Conservation (phyloP, 2,113 vertebrate species). For the Typhlomys cinereus region DNA sequence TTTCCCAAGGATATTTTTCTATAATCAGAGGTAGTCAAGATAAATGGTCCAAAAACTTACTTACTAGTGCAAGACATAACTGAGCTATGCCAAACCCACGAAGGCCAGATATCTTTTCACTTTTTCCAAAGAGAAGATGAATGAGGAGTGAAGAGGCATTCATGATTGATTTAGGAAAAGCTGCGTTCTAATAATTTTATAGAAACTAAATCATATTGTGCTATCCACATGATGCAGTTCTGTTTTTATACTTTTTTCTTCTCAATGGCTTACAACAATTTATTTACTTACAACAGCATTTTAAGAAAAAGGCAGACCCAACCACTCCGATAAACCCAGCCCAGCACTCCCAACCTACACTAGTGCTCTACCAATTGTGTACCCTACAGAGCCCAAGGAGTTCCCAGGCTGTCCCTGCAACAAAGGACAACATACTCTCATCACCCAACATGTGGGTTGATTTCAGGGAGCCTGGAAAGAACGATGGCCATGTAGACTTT, state of each 20-base stretch:
- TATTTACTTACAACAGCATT: conserved; percentile 76
- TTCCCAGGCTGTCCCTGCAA: not conserved
- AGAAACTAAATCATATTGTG: not conserved
- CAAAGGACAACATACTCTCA: not conserved
- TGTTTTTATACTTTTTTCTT: not conserved
- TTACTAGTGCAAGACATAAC: not conserved
- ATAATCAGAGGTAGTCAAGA: not conserved
- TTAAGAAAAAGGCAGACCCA: not conserved
- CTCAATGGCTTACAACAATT: too few species aligned
- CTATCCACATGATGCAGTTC: not conserved
- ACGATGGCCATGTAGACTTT: not conserved
- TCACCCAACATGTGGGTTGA: not conserved
- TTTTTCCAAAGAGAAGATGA: not conserved
- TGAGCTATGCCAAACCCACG: not conserved
- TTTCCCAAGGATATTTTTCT: not conserved
- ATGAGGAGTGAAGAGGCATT: not conserved
- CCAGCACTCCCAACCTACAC: not conserved
- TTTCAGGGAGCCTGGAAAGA: not conserved
- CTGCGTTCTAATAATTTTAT: not conserved
- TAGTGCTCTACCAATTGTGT: not conserved
- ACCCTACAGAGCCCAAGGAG: not conserved
- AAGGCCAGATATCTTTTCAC: not conserved
- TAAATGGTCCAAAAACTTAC: not conserved
- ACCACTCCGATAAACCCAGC: not conserved
- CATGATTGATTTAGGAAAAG: not conserved